Evolutionary conservation across 2,888 invertebrate species (phyloP).

Genomic region (Nomada lathburiana): DNA sequence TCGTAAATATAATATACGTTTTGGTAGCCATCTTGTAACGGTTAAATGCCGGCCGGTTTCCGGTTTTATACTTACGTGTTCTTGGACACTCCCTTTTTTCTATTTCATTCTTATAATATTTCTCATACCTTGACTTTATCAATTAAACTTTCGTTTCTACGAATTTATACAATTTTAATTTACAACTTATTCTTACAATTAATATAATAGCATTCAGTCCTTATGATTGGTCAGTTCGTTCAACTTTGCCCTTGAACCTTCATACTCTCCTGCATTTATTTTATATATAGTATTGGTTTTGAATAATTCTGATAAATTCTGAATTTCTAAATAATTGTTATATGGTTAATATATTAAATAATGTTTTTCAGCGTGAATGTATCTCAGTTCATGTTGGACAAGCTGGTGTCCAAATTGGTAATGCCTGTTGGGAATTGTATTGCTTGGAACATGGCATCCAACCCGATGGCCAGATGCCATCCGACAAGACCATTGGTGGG

Average conservation of each 20-base stretch:
- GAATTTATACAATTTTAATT: not conserved
- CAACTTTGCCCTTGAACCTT: not conserved
- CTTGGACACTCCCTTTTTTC: not conserved
- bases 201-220: no score
- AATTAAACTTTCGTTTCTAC: not conserved
- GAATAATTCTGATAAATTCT: no score
- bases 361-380: slow-evolving; percentile 88
- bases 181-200: not conserved
- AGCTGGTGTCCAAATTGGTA: slow-evolving; percentile 95
- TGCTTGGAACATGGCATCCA: slow-evolving; percentile 96
- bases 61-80: not conserved
- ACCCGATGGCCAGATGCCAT: slow-evolving; percentile 97
- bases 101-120: not conserved
- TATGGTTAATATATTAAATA: not conserved
- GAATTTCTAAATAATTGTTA: not conserved
- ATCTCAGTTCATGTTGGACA: slow-evolving; percentile 92
- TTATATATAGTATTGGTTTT: not conserved
- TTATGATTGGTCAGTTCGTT: not conserved
- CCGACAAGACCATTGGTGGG: slow-evolving; percentile 95
- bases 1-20: not conserved
- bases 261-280: not conserved
- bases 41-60: slow-evolving; percentile 66
- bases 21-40: slow-evolving; percentile 66
- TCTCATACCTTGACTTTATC: no score
- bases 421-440: slow-evolving; percentile 95